A percentile compares a stretch with the other conserved stretches of the same genome.
These are phyloP conservation scores for Odontesthes bonariensis DNA, from an alignment of 2,113 vertebrate genomes.

Conservation along the genomic window DNA sequence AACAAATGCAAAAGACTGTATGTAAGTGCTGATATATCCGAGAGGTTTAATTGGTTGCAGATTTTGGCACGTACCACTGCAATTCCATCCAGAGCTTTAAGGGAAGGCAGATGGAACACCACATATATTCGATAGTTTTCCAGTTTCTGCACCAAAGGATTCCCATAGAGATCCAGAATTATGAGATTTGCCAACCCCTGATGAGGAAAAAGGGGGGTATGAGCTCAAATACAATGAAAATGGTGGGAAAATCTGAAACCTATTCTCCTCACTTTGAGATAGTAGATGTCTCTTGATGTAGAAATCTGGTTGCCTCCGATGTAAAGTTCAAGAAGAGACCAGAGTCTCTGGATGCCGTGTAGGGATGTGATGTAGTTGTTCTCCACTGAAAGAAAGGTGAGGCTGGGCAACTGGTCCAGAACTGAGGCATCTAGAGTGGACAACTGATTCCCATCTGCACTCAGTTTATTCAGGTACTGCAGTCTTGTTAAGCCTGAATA, in stretches of 20 bases:
- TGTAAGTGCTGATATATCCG: not conserved
- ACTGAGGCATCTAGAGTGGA: slow-evolving; percentile 77
- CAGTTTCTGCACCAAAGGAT: slow-evolving; percentile 84
- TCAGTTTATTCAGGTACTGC: slow-evolving; percentile 82
- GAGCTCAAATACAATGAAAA: not conserved
- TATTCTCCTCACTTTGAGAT: slow-evolving; percentile 64
- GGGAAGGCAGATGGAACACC: slow-evolving; percentile 87
- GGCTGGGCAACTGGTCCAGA: slow-evolving; percentile 84
- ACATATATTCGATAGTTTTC: slow-evolving; percentile 88
- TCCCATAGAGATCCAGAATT: slow-evolving; percentile 87
- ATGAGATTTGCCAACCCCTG: slow-evolving; percentile 86
- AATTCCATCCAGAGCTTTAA: slow-evolving; percentile 89
- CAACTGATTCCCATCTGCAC: slow-evolving; percentile 87
- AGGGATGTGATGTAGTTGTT: slow-evolving; percentile 87
- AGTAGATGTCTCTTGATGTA: slow-evolving; percentile 85
- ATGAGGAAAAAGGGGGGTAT: slow-evolving; percentile 13
- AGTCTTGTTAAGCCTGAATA: slow-evolving; percentile 85
- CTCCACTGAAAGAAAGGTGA: slow-evolving; percentile 87
- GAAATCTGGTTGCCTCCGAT: slow-evolving; percentile 86
- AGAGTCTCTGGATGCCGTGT: slow-evolving; percentile 82
- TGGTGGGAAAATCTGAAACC: not conserved
- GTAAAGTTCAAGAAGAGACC: slow-evolving; percentile 87
- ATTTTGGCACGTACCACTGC: slow-evolving; percentile 79
- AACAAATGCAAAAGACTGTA: slow-evolving; percentile 36
- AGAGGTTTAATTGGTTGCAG: not conserved